Conservation (phyloP, 2,888 invertebrate genomes). For the Melanargia galathea region DNA sequence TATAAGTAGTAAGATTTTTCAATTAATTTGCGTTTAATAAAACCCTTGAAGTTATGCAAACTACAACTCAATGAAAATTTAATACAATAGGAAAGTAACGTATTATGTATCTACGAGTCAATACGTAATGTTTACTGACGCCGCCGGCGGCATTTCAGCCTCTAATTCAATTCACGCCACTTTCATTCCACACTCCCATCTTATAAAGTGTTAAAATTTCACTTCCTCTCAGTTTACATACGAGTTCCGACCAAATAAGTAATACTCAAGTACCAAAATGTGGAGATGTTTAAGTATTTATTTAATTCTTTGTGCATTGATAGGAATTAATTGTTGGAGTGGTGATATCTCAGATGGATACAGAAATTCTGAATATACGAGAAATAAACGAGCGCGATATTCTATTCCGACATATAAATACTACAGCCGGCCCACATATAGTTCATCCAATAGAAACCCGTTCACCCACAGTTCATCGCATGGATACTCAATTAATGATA, state of each 20-base stretch:
- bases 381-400: constrained; percentile 67
- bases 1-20: too few relatives aligned
- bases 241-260: constrained; percentile 30
- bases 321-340: constrained; percentile 49
- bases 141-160: constrained; percentile 43
- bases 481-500: constrained; percentile 48
- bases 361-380: constrained; percentile 45
- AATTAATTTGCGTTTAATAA: too few relatives aligned
- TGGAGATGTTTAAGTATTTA: constrained; percentile 36
- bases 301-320: constrained; percentile 51
- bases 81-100: not conserved
- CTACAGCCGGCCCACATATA: constrained; percentile 59
- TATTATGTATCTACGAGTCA: constrained; percentile 46
- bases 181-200: constrained; percentile 62
- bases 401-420: constrained; percentile 57
- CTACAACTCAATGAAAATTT: not conserved
- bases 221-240: constrained; percentile 67
- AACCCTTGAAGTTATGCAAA: too few relatives aligned
- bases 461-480: constrained; percentile 70
- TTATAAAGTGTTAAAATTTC: constrained; percentile 62
- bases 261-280: constrained; percentile 36
- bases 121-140: constrained; percentile 32
- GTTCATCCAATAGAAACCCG: constrained; percentile 49
- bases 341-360: constrained; percentile 45
- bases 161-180: constrained; percentile 73